Percentiles rank a stretch among this genome's conserved stretches.
Evolutionary conservation across 2,797 vertebrate species (phyloP).

Genomic region (Peromyscus aztecus): DNA sequence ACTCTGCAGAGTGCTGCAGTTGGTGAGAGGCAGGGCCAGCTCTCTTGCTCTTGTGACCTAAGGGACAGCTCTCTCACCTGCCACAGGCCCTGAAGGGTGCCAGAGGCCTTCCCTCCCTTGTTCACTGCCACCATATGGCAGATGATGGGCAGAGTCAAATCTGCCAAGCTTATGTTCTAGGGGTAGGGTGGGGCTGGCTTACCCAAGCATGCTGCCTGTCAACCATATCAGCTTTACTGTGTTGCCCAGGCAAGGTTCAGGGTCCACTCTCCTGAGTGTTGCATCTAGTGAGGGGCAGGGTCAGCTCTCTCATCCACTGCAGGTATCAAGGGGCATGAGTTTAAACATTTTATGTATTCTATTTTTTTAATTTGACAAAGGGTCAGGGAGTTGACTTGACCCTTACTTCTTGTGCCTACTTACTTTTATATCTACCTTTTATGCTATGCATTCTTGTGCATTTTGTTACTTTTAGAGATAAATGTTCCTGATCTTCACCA

Average conservation of each 20-base stretch:
- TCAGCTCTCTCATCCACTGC: not conserved
- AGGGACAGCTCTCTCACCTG: not conserved
- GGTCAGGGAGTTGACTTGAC: not conserved
- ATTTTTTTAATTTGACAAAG: not conserved
- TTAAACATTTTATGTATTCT: not conserved
- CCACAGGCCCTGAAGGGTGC: not conserved
- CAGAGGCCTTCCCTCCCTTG: not conserved
- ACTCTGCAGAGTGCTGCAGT: not conserved
- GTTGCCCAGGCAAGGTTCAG: not conserved
- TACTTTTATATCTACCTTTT: not conserved
- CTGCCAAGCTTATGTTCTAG: not conserved
- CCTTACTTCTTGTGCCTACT: not conserved
- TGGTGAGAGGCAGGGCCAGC: not conserved
- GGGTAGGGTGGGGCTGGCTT: not conserved
- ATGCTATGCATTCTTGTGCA: not conserved
- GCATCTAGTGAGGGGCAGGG: not conserved
- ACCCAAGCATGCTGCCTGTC: not conserved
- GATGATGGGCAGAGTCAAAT: not conserved
- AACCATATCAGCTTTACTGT: not conserved
- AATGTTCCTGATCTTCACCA: slow-evolving; percentile 7
- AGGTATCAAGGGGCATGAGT: not conserved
- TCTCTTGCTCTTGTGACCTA: not conserved
- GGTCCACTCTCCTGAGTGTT: not conserved
- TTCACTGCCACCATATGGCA: not conserved
- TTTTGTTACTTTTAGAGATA: not conserved